Conservation (phyloP, 2,113 vertebrate genomes). For the Triplophysa tibetana region DNA sequence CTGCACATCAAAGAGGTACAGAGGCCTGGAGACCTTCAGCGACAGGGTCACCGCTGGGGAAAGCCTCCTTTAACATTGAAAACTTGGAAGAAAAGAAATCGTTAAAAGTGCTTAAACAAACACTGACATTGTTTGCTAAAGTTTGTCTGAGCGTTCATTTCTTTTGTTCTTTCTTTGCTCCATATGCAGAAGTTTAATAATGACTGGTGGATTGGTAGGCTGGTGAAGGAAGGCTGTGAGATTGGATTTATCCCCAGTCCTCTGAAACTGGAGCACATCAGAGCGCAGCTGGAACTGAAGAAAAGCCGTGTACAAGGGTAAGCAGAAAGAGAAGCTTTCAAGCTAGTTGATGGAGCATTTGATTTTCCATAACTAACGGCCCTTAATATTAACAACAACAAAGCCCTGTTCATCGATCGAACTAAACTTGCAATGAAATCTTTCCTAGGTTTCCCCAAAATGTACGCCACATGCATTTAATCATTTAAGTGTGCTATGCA, state of each 20-base stretch:
- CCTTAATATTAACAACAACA: background rate
- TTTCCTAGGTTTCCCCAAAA: background rate
- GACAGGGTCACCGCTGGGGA: background rate
- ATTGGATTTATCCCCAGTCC: slow-evolving; percentile 98
- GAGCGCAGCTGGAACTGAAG: slow-evolving; percentile 96
- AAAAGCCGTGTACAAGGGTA: slow-evolving; percentile 96
- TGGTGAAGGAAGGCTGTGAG: slow-evolving; percentile 99
- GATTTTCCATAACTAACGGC: slow-evolving; percentile 35
- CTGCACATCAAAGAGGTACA: slow-evolving; percentile 98
- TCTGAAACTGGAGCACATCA: slow-evolving; percentile 91
- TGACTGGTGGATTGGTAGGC: slow-evolving; percentile 98
- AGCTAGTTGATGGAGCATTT: slow-evolving; percentile 41
- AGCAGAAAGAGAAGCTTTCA: slow-evolving; percentile 40
- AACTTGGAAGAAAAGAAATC: background rate
- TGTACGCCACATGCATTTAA: background rate
- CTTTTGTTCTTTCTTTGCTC: background rate
- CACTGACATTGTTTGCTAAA: background rate
- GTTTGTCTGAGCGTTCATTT: slow-evolving; percentile 17
- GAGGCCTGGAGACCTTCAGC: background rate
- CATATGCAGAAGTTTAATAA: slow-evolving; percentile 92
- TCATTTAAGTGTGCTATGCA: background rate
- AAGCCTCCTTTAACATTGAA: slow-evolving; percentile 5
- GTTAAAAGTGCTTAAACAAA: background rate
- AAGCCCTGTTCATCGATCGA: background rate
- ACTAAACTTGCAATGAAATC: background rate